Evolutionary conservation across 2,888 invertebrate genomes (phyloP).

Genomic region (Steinernema hermaphroditum): DNA sequence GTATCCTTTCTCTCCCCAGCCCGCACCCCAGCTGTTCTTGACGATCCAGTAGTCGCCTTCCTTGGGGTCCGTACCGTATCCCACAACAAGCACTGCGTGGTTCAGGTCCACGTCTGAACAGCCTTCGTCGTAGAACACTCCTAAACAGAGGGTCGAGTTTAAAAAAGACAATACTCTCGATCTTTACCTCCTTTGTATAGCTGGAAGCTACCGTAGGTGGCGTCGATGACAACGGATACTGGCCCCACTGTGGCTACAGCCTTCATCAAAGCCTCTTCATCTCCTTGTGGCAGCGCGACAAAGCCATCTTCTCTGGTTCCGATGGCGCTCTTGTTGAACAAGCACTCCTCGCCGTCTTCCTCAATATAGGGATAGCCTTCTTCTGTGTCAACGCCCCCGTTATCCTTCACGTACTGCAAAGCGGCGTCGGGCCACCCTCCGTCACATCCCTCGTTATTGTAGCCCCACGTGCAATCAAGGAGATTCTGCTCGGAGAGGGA

Average conservation of each 20-base stretch:
- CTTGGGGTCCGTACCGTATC: constrained; percentile 75
- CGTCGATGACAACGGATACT: constrained; percentile 66
- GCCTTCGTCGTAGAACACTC: constrained; percentile 68
- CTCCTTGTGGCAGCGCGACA: constrained; percentile 61
- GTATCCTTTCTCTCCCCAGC: constrained; percentile 85
- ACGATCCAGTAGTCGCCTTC: constrained; percentile 79
- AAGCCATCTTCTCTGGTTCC: no score
- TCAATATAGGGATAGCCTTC: constrained; percentile 79
- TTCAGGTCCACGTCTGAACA: constrained; percentile 78
- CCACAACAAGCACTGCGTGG: constrained; percentile 85
- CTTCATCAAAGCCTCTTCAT: constrained; percentile 62
- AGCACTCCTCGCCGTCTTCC: constrained; percentile 62
- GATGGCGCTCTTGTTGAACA: constrained; percentile 66
- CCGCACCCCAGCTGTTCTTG: constrained; percentile 84
- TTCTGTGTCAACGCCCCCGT: constrained; percentile 85
- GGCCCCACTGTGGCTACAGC: constrained; percentile 66
- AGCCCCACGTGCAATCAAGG: constrained; percentile 68
- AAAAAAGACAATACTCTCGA: background rate
- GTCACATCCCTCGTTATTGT: constrained; percentile 69
- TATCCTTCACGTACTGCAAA: constrained; percentile 69
- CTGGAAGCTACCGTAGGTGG: constrained; percentile 66
- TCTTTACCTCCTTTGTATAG: constrained; percentile 64
- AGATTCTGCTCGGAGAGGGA: constrained; percentile 62
- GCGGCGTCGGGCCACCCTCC: constrained; percentile 70
- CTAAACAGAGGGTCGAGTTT: constrained; percentile 35